phyloP scores from a whole-genome alignment of 1,140 invertebrate genomes.

The Drosophila eugracilis region DNA sequence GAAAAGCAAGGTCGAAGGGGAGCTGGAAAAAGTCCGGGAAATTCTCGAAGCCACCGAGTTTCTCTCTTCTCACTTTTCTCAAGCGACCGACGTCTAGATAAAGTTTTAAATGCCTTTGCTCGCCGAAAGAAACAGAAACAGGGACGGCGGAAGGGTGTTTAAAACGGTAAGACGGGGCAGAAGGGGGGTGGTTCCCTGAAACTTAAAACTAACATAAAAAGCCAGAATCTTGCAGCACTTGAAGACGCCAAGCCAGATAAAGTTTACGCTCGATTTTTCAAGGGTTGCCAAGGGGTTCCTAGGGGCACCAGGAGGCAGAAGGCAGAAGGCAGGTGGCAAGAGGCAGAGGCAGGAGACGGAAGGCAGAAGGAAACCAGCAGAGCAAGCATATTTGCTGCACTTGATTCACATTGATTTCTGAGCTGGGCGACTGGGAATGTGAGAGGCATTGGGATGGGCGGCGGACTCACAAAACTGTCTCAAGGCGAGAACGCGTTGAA shows the following conservation, averaged over 20 bases:
- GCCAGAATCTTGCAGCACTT: constrained; percentile 67
- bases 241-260: constrained; percentile 61
- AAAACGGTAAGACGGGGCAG: constrained; percentile 1
- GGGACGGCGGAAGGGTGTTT: not conserved
- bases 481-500: constrained; percentile 63
- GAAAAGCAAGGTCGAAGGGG: constrained; percentile 39
- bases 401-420: constrained; percentile 74
- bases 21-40: constrained; percentile 2
- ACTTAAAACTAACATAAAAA: constrained; percentile 81
- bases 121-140: constrained; percentile 30
- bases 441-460: not conserved
- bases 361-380: not conserved
- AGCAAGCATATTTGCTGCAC: constrained; percentile 49
- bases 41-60: constrained; percentile 1
- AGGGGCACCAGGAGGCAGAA: not conserved
- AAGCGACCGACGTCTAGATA: constrained; percentile 47
- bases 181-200: constrained; percentile 15
- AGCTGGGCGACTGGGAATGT: not conserved
- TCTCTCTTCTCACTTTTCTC: constrained; percentile 6
- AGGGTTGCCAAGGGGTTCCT: not conserved
- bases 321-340: too few relatives aligned
- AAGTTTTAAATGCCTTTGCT: constrained; percentile 78
- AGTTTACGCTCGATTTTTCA: constrained; percentile 75
- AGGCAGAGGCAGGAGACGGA: too few relatives aligned
- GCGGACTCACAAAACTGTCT: constrained; percentile 52